Base-by-base conservation (phyloP, 1,140 invertebrate genomes). In the Formica exsecta region DNA sequence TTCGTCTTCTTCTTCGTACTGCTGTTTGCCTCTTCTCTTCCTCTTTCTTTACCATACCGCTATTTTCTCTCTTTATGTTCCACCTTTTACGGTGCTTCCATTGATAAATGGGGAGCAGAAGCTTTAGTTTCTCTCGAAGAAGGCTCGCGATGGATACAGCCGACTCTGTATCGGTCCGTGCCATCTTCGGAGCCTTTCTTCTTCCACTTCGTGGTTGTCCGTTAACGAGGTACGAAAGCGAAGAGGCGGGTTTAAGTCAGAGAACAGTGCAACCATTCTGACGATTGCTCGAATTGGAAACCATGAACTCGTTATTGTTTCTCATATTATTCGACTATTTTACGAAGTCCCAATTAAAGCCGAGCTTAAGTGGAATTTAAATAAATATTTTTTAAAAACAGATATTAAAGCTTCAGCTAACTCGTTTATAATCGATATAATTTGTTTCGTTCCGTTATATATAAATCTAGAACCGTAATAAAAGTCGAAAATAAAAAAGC, bases 71-170 rank as follows among this genome's bases (percentile, higher is more conserved):
- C 22, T 61, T 70, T 54, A n/a, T 57, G 38, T 64, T 84, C 68
- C 71, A 70, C 76, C 32, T 68, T 54, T 62, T 51, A 44, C 66
- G 65, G 85, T 85, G 54, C 88, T 57, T 87, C 86, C 90, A 92
- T 93, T 93, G 93, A 94, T 93, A 92, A 94, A 93, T 93, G 92
- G 87, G 66, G 65, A 84, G 81, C 59, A 79, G 89, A 86, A 90
- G 92, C 90, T 88, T 83, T 87, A 80, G 86, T 91, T 92, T 92
- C 92, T 61, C 86, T 87, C 86, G 87, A 87, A 92, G 86, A 81
- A 88, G 86, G 84, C 85, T 74, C 75, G 86, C 85, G 89, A 86
- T 87, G 88, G 87, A 87, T 89, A 91, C 90, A 91, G 91, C 87
- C 86, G 89, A 92, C 86, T 65, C 85, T 87, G 86, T 91, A 91